Conservation (phyloP, 2,888 invertebrate genomes). For the Strigamia crassipes region DNA sequence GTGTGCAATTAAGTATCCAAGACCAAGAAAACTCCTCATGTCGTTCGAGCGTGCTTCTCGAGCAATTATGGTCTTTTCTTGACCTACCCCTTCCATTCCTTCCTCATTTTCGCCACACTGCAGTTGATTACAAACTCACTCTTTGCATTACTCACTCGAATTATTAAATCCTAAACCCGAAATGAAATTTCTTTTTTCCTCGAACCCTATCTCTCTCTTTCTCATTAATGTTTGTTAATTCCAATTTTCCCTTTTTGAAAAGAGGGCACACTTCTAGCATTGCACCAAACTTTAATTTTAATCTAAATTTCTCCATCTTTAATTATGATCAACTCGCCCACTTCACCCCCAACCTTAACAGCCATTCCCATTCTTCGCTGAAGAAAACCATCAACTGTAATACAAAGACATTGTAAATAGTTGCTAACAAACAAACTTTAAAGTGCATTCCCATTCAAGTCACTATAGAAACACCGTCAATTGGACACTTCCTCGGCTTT, state of each 20-base stretch:
- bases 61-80: conserved; percentile 30
- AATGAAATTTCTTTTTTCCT: not conserved
- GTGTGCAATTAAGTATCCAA: conserved; percentile 20
- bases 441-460: not conserved
- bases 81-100: conserved; percentile 26
- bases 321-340: not conserved
- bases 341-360: not conserved
- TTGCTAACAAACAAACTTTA: not conserved
- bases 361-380: not conserved
- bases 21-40: conserved; percentile 13
- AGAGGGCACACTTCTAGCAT: not conserved
- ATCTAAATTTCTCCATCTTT: not conserved
- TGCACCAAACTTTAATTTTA: not conserved
- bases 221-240: not conserved
- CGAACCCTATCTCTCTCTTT: not conserved
- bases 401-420: not conserved
- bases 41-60: conserved; percentile 16
- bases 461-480: not conserved
- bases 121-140: conserved; percentile 4
- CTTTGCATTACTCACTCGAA: not conserved
- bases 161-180: conserved; percentile 15
- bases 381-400: not conserved
- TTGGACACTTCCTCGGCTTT: too few species aligned
- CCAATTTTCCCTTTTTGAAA: not conserved
- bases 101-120: conserved; percentile 22